Evolutionary conservation across 2,888 invertebrate genomes (phyloP).

Genomic region (Chaetoderma sp.): DNA sequence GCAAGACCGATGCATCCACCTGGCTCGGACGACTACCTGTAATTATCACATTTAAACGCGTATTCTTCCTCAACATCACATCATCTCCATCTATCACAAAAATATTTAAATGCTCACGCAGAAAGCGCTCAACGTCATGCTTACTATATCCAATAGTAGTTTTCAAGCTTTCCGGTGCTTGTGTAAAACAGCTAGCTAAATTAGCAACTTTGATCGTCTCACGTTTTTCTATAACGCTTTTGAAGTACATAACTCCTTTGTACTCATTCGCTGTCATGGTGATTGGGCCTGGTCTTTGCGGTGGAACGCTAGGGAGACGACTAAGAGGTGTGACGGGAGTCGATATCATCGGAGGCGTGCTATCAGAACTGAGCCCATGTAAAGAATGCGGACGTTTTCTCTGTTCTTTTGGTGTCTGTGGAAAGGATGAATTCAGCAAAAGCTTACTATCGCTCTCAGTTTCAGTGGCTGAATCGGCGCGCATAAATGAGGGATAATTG

Average conservation of each 20-base stretch:
- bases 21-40: slow-evolving; percentile 66
- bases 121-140: slow-evolving; percentile 65
- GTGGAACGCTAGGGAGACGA: slow-evolving; percentile 31
- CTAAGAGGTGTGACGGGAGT: slow-evolving; percentile 12
- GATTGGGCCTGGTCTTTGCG: slow-evolving; percentile 58
- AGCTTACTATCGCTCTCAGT: neutral
- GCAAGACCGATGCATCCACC: slow-evolving; percentile 46
- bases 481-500: slow-evolving; percentile 27
- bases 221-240: slow-evolving; percentile 66
- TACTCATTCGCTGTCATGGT: slow-evolving; percentile 70
- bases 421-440: slow-evolving; percentile 3
- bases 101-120: slow-evolving; percentile 62
- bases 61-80: slow-evolving; percentile 64
- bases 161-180: slow-evolving; percentile 64
- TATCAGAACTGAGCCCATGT: slow-evolving; percentile 18
- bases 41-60: slow-evolving; percentile 66
- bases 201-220: slow-evolving; percentile 62
- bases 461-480: slow-evolving; percentile 10
- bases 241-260: slow-evolving; percentile 69
- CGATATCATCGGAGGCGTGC: neutral
- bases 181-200: slow-evolving; percentile 61
- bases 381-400: slow-evolving; percentile 5
- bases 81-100: slow-evolving; percentile 65
- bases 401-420: neutral
- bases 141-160: slow-evolving; percentile 68